Percentiles rank a stretch among this genome's conserved stretches.
Conservation (phyloP, 92 coral and sea anemone genomes). For the Porites rus region DNA sequence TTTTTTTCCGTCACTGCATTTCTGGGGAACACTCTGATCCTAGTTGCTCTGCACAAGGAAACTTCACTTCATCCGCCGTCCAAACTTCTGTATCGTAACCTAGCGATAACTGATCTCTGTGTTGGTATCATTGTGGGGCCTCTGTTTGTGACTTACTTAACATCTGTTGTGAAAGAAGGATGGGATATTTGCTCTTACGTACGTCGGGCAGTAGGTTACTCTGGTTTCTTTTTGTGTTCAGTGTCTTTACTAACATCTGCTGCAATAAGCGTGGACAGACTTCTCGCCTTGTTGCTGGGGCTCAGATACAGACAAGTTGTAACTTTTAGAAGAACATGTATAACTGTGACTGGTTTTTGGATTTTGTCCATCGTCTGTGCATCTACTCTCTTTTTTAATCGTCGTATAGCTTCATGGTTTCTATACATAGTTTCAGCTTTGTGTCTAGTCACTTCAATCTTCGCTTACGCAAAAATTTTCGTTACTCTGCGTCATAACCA, state of each 20-base stretch:
- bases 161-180: too few species aligned
- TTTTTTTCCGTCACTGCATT: background rate
- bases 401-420: too few species aligned
- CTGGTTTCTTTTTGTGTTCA: background rate
- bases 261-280: constrained; percentile 26
- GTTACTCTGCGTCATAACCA: too few species aligned
- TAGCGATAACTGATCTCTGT: constrained; percentile 14
- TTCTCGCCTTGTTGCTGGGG: constrained; percentile 19
- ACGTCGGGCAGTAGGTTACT: too few species aligned
- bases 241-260: background rate
- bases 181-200: too few species aligned
- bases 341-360: too few species aligned
- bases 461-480: too few species aligned
- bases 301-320: constrained; percentile 26
- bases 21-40: constrained; percentile 14
- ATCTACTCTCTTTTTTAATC: too few species aligned
- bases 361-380: too few species aligned
- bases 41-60: constrained; percentile 6
- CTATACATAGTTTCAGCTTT: too few species aligned
- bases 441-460: too few species aligned
- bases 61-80: constrained; percentile 15
- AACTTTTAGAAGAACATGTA: background rate
- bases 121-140: background rate
- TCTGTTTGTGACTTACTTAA: too few species aligned
- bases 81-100: constrained; percentile 24